Evolutionary conservation across 2,888 invertebrate species (phyloP).

Genomic region (Trichacis sp.): DNA sequence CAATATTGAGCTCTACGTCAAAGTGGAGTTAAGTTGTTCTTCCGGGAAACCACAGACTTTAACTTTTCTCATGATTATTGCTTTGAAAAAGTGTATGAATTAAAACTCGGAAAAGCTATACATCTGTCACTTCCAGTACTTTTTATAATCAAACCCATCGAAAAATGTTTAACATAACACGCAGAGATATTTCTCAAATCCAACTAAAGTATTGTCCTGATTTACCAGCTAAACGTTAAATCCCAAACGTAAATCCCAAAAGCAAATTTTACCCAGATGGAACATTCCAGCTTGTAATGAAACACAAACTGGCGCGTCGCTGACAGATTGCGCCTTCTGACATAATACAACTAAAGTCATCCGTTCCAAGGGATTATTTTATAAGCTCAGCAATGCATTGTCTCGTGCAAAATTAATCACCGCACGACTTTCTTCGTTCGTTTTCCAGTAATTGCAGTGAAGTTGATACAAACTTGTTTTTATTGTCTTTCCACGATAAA

Average conservation of each 20-base stretch:
- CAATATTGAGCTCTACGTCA: too few relatives aligned
- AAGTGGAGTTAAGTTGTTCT: too few relatives aligned
- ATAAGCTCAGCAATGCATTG: constrained; percentile 9
- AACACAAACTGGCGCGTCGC: constrained; percentile 37
- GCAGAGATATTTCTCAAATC: too few relatives aligned
- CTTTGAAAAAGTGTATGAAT: too few relatives aligned
- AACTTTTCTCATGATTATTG: too few relatives aligned
- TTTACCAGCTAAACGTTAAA: constrained; percentile 31
- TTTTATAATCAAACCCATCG: too few relatives aligned
- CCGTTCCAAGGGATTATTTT: constrained; percentile 17
- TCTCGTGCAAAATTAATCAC: background rate
- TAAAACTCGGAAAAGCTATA: too few relatives aligned
- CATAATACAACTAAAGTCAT: constrained; percentile 25
- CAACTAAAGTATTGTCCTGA: constrained; percentile 10
- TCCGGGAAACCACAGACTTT: too few relatives aligned
- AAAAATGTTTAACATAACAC: too few relatives aligned
- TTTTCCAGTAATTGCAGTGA: too few relatives aligned
- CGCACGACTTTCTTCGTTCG: background rate
- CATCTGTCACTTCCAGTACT: too few relatives aligned
- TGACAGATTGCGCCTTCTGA: constrained; percentile 36
- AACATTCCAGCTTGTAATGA: constrained; percentile 33
- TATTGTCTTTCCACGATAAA: too few relatives aligned
- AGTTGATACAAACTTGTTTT: background rate
- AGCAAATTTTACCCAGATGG: constrained; percentile 34
- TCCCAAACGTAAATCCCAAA: constrained; percentile 34